Evolutionary conservation across 2,888 invertebrate species (phyloP), one percentile per base, ranked within the genome.

Genomic region (Deilephila elpenor): DNA sequence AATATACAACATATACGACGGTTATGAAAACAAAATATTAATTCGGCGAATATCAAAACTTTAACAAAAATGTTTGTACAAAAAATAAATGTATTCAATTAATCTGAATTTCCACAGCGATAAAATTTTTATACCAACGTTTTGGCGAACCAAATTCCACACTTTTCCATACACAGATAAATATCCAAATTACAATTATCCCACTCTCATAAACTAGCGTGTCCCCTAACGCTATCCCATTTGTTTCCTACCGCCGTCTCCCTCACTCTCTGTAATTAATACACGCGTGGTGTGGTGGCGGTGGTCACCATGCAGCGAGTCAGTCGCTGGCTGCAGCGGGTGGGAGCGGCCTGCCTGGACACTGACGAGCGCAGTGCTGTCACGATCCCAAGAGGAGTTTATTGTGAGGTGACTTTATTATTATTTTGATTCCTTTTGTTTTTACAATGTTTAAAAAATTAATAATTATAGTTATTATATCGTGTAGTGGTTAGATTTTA

Each of bases 311-410:
- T 67, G 67, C 67, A 51, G 1, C 25, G 67, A 44, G 67, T 67
- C 44, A 67, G 67, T 67, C 67, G 67, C 44, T 67, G 67, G 67
- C 51, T 67, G 51, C 17, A 25, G 51, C 20, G 51, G 67, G 67
- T 25, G 44, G 5, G 67, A 17, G 51, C 14, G 51, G 17, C 51
- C n/a, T 67, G 67, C 25, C 20, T 67, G 20, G 64, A 44, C 51
- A 8, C 62, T 3, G 44, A n/a, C 56, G 56, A n/a, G n/a, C n/a
- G 56, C 19, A 6, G 56, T 6, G 3, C 17, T n/a, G 7, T 3
- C n/a, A 5, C 5, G 5, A n/a, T 1, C 5, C 56, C 19, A n/a
- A 14, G 25, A 5, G 67, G 67, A 25, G 17, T 51, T 51, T 44
- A 25, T 29, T 67, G 67, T 25, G 67, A 67, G 67, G 67, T 67